These are phyloP conservation scores for Polia nebulosa DNA, from an alignment of 2,888 invertebrate genomes.

Conservation along the genomic window DNA sequence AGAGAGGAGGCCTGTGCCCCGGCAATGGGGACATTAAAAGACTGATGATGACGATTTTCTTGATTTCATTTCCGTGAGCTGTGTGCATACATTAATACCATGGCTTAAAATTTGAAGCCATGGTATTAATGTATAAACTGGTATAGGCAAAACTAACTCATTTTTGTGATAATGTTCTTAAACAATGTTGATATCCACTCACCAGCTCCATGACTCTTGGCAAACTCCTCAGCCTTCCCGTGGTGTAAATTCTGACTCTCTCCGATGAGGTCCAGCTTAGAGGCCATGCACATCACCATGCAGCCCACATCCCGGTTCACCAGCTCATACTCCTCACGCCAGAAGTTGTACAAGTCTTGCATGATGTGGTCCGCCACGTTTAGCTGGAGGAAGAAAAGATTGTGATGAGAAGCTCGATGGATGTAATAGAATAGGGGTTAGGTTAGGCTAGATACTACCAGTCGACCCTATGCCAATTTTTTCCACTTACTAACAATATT, in stretches of 20 bases:
- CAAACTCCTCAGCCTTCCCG: conserved; percentile 82
- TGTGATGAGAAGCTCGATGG: not conserved
- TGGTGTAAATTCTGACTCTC: conserved; percentile 81
- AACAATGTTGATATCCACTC: not conserved
- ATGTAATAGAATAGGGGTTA: too few species aligned
- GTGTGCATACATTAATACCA: too few species aligned
- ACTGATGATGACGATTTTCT: too few species aligned
- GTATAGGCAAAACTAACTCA: too few species aligned
- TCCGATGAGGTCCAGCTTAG: conserved; percentile 79
- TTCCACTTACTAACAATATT: not conserved
- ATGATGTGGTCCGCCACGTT: conserved; percentile 79
- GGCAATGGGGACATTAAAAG: too few species aligned
- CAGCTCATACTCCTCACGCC: conserved; percentile 83
- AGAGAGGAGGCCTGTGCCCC: too few species aligned
- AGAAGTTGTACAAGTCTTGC: conserved; percentile 84
- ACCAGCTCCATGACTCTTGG: conserved; percentile 86
- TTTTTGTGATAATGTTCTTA: too few species aligned
- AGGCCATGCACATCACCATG: conserved; percentile 83
- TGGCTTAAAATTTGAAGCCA: too few species aligned
- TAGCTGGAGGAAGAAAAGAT: conserved; percentile 68
- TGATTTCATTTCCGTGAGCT: too few species aligned
- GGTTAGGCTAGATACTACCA: not conserved
- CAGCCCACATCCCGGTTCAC: conserved; percentile 83
- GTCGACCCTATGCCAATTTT: not conserved
- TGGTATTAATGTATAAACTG: too few species aligned